A percentile compares a stretch with the other conserved stretches of the same genome.
phyloP scores from a whole-genome alignment of 2,888 invertebrate species.

The Serrognathus titanus region DNA sequence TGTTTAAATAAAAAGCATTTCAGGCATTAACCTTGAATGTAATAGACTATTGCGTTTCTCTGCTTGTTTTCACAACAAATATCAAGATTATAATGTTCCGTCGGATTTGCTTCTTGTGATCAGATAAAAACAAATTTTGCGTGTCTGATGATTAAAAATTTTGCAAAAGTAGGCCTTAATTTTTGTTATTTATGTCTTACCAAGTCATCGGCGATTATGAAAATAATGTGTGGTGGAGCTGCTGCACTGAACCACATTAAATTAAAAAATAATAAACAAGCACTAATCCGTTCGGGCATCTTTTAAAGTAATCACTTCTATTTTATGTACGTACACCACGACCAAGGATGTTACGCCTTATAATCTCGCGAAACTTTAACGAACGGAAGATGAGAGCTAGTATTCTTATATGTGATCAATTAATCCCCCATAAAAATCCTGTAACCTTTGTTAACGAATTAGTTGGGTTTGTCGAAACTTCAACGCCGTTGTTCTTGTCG shows the following conservation, averaged over 20 bases:
- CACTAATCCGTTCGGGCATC: neutral
- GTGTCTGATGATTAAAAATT: too few relatives aligned
- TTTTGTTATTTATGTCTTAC: conserved; percentile 47
- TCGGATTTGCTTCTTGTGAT: too few relatives aligned
- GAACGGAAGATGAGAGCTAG: conserved; percentile 8
- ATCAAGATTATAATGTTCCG: neutral
- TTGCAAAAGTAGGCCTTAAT: too few relatives aligned
- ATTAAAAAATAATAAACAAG: conserved; percentile 3
- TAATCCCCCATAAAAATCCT: conserved; percentile 11
- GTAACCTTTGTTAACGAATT: conserved; percentile 10
- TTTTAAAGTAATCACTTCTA: conserved; percentile 1
- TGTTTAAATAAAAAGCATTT: too few relatives aligned
- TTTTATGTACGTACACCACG: neutral
- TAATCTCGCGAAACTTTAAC: conserved; percentile 13
- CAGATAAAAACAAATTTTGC: too few relatives aligned
- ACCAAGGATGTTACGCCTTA: conserved; percentile 11
- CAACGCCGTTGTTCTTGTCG: too few relatives aligned
- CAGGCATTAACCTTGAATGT: too few relatives aligned
- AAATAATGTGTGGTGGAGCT: conserved; percentile 60
- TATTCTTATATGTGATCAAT: conserved; percentile 14
- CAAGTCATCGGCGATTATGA: conserved; percentile 77
- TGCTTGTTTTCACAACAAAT: neutral
- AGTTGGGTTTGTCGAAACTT: too few relatives aligned
- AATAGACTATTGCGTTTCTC: neutral
- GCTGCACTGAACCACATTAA: neutral